phyloP scores from a whole-genome alignment of 2,797 vertebrate species.

The Mareca penelope region DNA sequence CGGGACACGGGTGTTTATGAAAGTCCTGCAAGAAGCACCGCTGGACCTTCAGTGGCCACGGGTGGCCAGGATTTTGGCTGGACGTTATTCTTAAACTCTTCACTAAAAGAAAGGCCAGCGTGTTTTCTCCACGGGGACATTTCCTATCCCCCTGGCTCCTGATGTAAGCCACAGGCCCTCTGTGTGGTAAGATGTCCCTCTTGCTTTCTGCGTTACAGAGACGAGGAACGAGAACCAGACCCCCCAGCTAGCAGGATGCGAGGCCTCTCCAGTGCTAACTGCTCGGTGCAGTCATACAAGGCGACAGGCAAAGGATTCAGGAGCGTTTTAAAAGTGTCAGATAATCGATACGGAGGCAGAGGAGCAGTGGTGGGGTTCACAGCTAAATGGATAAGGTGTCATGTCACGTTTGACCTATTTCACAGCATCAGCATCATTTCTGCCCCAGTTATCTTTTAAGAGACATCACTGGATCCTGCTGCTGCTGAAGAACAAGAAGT shows the following conservation, averaged over 20 bases:
- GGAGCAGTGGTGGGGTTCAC: neutral
- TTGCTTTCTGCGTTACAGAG: slow-evolving; percentile 10
- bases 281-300: neutral
- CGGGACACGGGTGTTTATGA: neutral
- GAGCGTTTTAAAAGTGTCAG: neutral
- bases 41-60: slow-evolving; percentile 9
- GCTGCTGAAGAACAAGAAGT: neutral
- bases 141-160: slow-evolving; percentile 32
- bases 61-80: neutral
- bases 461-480: neutral
- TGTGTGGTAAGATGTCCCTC: neutral
- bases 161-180: slow-evolving; percentile 32
- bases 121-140: slow-evolving; percentile 17
- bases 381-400: slow-evolving; percentile 28
- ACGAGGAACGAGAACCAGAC: slow-evolving; percentile 25
- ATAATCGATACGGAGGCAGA: neutral
- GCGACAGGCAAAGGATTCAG: neutral
- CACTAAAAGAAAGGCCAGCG: slow-evolving; percentile 23
- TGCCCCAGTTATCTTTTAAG: slow-evolving; percentile 42
- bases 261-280: neutral
- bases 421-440: slow-evolving; percentile 58
- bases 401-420: slow-evolving; percentile 44
- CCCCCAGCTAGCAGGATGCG: neutral
- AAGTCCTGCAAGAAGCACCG: neutral
- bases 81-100: neutral